A percentile compares a stretch with the other conserved stretches of the same genome.
Conservation (phyloP, 2,888 invertebrate genomes). For the Latrodectus hesperus region DNA sequence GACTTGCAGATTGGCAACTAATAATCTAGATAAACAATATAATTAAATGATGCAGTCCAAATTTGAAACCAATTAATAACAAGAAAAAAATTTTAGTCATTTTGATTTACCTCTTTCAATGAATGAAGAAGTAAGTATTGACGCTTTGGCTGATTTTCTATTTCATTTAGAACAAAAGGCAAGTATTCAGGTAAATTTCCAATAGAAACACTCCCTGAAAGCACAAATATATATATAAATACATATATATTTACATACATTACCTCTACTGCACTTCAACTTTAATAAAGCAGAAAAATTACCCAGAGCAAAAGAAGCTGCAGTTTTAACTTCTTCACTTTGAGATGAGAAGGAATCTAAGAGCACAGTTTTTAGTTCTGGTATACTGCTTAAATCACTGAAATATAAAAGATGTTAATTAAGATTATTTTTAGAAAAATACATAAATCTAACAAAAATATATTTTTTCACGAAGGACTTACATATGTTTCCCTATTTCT, state of each 20-base stretch:
- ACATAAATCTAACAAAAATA: too few species aligned
- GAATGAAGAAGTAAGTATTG: conserved; percentile 98
- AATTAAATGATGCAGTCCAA: neutral
- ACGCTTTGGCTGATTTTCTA: conserved; percentile 92
- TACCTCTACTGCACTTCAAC: too few species aligned
- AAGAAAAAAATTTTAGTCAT: neutral
- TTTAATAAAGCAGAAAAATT: conserved; percentile 26
- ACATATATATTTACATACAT: too few species aligned
- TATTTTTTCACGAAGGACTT: conserved; percentile 74
- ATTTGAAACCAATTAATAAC: neutral
- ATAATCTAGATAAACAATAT: conserved; percentile 80
- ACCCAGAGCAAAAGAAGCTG: conserved; percentile 95
- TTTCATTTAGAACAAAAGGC: conserved; percentile 94
- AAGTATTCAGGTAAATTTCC: conserved; percentile 95
- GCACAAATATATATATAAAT: too few species aligned
- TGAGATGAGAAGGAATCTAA: conserved; percentile 90
- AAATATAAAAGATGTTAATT: neutral
- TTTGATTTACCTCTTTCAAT: conserved; percentile 87
- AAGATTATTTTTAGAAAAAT: neutral
- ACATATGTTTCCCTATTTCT: conserved; percentile 96
- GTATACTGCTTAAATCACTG: conserved; percentile 86
- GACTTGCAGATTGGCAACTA: conserved; percentile 85
- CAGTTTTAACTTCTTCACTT: conserved; percentile 97
- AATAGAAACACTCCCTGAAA: conserved; percentile 88
- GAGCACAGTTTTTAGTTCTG: conserved; percentile 78